Evolutionary conservation across 1,140 invertebrate species (phyloP).

Genomic region (Eriosoma lanigerum): DNA sequence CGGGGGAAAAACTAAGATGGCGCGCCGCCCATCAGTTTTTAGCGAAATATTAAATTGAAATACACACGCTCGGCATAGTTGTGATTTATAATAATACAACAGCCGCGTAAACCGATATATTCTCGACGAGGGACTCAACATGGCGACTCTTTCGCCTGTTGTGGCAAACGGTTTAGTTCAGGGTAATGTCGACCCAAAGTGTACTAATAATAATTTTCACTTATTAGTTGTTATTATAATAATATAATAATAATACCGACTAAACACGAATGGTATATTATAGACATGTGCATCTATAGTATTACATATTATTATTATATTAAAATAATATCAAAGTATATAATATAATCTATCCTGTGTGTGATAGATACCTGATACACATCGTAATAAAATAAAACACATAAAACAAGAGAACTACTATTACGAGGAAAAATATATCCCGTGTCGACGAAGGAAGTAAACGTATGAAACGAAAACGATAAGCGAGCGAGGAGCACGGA

Average conservation of each 20-base stretch:
- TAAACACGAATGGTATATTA: conserved; percentile 36
- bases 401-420: neutral
- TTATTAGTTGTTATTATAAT: conserved; percentile 12
- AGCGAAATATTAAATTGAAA: conserved; percentile 35
- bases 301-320: neutral
- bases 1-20: conserved; percentile 29
- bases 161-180: neutral
- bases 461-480: neutral
- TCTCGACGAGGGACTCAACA: conserved; percentile 35
- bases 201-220: too few species aligned
- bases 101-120: conserved; percentile 37
- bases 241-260: neutral
- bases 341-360: too few species aligned
- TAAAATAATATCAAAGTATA: too few species aligned
- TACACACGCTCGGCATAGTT: conserved; percentile 6
- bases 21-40: conserved; percentile 34
- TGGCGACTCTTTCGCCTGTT: conserved; percentile 29
- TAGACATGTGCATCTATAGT: neutral
- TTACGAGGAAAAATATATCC: neutral
- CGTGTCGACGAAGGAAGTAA: conserved; percentile 25
- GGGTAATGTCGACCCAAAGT: conserved; percentile 36
- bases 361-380: too few species aligned
- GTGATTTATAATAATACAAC: conserved; percentile 32
- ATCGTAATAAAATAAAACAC: neutral
- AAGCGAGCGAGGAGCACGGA: neutral